phyloP scores from a whole-genome alignment of 1,140 invertebrate genomes.

The Drosophila pachea region DNA sequence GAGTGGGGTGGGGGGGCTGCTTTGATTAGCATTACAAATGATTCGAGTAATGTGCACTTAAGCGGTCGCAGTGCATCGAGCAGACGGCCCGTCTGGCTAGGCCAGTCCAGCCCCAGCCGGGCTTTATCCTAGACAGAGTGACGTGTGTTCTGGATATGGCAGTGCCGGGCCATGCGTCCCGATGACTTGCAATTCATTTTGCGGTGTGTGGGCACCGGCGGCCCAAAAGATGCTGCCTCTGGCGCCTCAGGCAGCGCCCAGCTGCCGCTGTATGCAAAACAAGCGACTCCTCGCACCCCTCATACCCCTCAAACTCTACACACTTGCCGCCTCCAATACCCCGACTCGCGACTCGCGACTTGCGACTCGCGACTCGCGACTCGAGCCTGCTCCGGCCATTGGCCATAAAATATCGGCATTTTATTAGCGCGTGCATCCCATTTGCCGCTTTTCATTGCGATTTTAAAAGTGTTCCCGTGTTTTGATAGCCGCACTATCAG shows the following conservation, averaged over 20 bases:
- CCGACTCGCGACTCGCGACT: too few relatives aligned
- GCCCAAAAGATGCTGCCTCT: constrained; percentile 27
- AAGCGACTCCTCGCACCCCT: constrained; percentile 39
- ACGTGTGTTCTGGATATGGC: constrained; percentile 76
- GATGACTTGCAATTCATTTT: constrained; percentile 78
- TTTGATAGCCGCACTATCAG: constrained; percentile 78
- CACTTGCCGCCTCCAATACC: constrained; percentile 59
- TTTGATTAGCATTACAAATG: constrained; percentile 78
- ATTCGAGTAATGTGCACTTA: constrained; percentile 76
- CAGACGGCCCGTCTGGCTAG: constrained; percentile 19
- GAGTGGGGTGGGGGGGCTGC: constrained; percentile 37
- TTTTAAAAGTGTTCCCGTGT: constrained; percentile 79
- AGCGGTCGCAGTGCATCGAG: constrained; percentile 49
- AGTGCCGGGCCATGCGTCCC: constrained; percentile 28
- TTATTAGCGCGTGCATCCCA: constrained; percentile 77
- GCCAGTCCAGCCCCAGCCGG: constrained; percentile 17
- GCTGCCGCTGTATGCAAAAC: constrained; percentile 48
- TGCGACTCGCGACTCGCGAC: too few relatives aligned
- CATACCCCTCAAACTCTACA: too few relatives aligned
- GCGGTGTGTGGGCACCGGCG: constrained; percentile 57
- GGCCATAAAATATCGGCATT: constrained; percentile 77
- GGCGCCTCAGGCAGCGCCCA: constrained; percentile 36
- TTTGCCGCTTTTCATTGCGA: constrained; percentile 77
- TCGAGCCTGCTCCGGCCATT: constrained; percentile 2
- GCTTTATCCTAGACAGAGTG: constrained; percentile 76